Conservation (phyloP, 2,797 vertebrate genomes). For the Tapirus indicus region DNA sequence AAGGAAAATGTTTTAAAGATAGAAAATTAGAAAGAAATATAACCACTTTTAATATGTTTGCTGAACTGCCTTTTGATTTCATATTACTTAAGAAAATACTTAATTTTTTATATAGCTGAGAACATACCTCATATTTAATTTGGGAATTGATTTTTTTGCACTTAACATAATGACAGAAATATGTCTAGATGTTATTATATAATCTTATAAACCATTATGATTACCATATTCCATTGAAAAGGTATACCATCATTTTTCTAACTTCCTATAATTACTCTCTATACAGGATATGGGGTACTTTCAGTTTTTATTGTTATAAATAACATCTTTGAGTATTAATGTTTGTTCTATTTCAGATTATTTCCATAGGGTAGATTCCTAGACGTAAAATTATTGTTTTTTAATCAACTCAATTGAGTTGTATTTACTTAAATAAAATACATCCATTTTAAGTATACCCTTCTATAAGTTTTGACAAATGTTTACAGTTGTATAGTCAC, state of each 20-base stretch:
- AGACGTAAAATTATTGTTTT: background rate
- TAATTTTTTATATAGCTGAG: background rate
- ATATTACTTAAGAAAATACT: conserved; percentile 12
- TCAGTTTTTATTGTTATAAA: background rate
- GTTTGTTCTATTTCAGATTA: background rate
- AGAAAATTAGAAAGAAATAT: background rate
- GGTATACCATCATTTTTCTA: background rate
- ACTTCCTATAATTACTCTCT: background rate
- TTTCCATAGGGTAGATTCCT: background rate
- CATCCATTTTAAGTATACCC: background rate
- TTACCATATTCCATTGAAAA: background rate
- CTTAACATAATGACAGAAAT: background rate
- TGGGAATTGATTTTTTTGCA: conserved; percentile 12
- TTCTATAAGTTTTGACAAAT: background rate
- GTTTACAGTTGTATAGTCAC: background rate
- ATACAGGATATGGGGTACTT: background rate
- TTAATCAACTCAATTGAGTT: background rate
- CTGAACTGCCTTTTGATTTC: background rate
- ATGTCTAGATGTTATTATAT: background rate
- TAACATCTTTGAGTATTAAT: background rate
- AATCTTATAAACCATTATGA: background rate
- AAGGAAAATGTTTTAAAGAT: background rate
- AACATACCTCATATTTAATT: background rate
- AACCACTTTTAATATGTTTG: background rate
- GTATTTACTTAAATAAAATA: background rate